These are phyloP conservation scores for Marmota flaviventris DNA, from an alignment of 2,113 vertebrate species.

Conservation along the genomic window DNA sequence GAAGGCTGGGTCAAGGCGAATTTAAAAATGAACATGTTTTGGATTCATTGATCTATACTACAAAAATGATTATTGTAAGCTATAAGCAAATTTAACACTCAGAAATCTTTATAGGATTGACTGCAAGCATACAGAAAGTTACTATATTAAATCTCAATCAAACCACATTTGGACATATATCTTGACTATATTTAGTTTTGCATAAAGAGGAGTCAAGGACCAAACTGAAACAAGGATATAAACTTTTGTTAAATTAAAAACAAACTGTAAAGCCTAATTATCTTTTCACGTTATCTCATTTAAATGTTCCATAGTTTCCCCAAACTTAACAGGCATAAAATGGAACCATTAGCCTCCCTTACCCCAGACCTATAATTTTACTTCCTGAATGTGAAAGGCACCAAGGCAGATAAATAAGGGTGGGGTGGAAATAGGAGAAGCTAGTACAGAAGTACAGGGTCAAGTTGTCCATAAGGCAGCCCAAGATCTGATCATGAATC, in stretches of 20 bases:
- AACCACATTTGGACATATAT: background rate
- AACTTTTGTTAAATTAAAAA: constrained; percentile 32
- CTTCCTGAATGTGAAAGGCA: background rate
- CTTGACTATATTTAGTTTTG: constrained; percentile 22
- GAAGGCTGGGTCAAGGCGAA: constrained; percentile 64
- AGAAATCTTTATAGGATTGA: constrained; percentile 61
- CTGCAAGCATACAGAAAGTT: background rate
- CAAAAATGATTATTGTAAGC: constrained; percentile 59
- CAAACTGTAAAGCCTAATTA: background rate
- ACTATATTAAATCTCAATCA: constrained; percentile 24
- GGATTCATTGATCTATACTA: constrained; percentile 64
- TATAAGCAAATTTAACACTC: constrained; percentile 59
- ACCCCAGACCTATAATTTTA: background rate
- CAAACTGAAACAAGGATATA: constrained; percentile 22
- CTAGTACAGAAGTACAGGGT: background rate
- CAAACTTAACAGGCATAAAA: constrained; percentile 26
- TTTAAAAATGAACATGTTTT: constrained; percentile 68
- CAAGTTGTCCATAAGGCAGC: background rate
- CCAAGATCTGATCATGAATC: background rate
- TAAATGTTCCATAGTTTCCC: background rate
- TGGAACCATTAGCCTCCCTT: background rate
- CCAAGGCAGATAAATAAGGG: background rate
- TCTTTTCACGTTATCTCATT: constrained; percentile 29
- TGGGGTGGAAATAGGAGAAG: background rate
- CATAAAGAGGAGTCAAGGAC: constrained; percentile 31